phyloP scores from a whole-genome alignment of 2,888 invertebrate species.

The Phyto melanocephala region DNA sequence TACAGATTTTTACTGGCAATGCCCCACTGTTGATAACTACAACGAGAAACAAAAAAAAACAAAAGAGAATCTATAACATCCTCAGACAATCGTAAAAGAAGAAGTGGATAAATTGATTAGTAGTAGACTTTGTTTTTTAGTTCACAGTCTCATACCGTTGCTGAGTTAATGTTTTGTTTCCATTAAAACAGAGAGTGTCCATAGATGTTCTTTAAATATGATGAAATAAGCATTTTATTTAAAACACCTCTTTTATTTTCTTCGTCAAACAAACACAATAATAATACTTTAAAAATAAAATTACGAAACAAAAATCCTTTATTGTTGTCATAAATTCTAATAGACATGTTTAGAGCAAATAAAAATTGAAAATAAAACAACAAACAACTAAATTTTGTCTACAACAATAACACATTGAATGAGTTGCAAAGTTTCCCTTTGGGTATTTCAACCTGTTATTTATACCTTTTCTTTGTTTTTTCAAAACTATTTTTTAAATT shows the following conservation, averaged over 20 bases:
- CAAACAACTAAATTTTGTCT: slow-evolving; percentile 24
- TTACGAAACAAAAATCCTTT: not conserved
- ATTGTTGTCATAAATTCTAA: slow-evolving; percentile 48
- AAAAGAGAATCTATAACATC: not conserved
- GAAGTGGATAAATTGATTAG: slow-evolving; percentile 61
- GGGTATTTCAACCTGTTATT: slow-evolving; percentile 53
- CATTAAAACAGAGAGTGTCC: slow-evolving; percentile 18
- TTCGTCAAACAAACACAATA: not conserved
- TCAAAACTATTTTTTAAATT: slow-evolving; percentile 14
- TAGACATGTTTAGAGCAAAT: slow-evolving; percentile 48
- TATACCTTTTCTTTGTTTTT: slow-evolving; percentile 48
- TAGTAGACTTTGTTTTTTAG: slow-evolving; percentile 42
- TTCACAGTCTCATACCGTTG: not conserved
- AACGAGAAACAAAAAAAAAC: not conserved
- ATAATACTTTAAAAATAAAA: slow-evolving; percentile 9
- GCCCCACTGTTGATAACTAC: not conserved
- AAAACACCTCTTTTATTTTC: not conserved
- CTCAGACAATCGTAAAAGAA: slow-evolving; percentile 35
- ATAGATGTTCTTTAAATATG: slow-evolving; percentile 29
- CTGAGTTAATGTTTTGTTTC: not conserved
- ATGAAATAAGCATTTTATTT: slow-evolving; percentile 50
- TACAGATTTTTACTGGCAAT: too few species aligned
- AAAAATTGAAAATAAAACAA: not conserved
- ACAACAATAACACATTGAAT: slow-evolving; percentile 35
- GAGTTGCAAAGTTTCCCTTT: slow-evolving; percentile 18